Evolutionary conservation across 2,888 invertebrate species (phyloP).

Genomic region (Lucinisca nassula): DNA sequence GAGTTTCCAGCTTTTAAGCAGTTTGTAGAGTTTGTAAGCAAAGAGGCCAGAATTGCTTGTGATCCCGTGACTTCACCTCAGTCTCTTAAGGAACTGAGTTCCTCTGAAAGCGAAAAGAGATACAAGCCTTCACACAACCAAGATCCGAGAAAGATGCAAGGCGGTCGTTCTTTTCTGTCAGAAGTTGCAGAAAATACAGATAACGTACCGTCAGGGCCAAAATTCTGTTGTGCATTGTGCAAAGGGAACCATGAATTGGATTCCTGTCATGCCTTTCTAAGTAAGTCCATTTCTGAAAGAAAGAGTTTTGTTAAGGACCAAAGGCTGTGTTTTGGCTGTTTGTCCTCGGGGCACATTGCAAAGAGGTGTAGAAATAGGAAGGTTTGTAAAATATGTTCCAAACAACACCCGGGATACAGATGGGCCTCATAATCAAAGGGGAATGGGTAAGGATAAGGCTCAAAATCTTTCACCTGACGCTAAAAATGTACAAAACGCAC

Average conservation of each 20-base stretch:
- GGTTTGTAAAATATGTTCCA: constrained; percentile 55
- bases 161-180: constrained; percentile 15
- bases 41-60: constrained; percentile 56
- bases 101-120: neutral
- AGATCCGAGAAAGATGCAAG: neutral
- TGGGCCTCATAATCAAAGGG: neutral
- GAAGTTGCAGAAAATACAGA: neutral
- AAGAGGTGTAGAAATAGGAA: constrained; percentile 54
- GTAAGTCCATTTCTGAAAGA: constrained; percentile 35
- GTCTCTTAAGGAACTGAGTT: constrained; percentile 28
- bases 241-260: constrained; percentile 45
- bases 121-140: neutral
- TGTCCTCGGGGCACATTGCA: constrained; percentile 62
- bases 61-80: constrained; percentile 53
- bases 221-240: constrained; percentile 33
- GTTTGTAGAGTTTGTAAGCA: constrained; percentile 41
- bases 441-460: neutral
- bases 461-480: neutral
- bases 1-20: constrained; percentile 40
- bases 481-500: neutral
- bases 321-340: constrained; percentile 71
- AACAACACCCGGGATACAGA: constrained; percentile 58
- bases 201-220: neutral
- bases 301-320: constrained; percentile 53
- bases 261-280: constrained; percentile 38